Conservation (phyloP, 2,888 invertebrate species). For the Drosophila meridiana region DNA sequence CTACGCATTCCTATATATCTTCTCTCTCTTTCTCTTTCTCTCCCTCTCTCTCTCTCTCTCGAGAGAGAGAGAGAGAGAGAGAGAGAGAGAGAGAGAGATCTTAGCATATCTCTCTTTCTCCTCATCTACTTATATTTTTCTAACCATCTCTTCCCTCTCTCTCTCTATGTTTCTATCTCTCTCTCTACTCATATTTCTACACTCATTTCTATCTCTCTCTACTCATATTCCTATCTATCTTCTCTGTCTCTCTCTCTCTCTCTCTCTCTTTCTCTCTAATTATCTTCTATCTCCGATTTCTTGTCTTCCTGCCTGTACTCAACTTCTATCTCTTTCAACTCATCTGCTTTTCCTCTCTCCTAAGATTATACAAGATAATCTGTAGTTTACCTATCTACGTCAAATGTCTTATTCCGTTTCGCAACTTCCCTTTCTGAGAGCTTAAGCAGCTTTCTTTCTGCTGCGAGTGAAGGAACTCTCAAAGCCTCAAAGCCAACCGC, state of each 20-base stretch:
- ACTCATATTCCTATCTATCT: not conserved
- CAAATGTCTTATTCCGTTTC: not conserved
- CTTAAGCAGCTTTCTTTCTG: not conserved
- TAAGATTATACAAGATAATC: not conserved
- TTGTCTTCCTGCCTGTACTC: not conserved
- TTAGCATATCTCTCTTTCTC: too few species aligned
- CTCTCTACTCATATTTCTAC: not conserved
- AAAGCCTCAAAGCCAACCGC: slow-evolving; percentile 4
- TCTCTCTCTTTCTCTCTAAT: not conserved
- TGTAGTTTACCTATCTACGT: not conserved
- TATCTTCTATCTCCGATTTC: not conserved
- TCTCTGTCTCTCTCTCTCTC: not conserved
- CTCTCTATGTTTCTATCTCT: not conserved
- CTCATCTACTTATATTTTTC: too few species aligned
- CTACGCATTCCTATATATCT: not conserved
- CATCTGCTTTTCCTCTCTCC: not conserved
- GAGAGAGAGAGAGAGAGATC: too few species aligned
- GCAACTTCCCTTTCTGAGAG: not conserved
- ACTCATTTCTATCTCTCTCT: not conserved
- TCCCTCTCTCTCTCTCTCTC: not conserved
- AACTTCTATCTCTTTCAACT: not conserved
- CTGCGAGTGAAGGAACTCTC: not conserved
- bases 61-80: too few species aligned
- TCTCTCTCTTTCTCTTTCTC: not conserved
- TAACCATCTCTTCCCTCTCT: not conserved